Conservation (phyloP, 2,113 vertebrate species). For the Crotophaga sulcirostris region DNA sequence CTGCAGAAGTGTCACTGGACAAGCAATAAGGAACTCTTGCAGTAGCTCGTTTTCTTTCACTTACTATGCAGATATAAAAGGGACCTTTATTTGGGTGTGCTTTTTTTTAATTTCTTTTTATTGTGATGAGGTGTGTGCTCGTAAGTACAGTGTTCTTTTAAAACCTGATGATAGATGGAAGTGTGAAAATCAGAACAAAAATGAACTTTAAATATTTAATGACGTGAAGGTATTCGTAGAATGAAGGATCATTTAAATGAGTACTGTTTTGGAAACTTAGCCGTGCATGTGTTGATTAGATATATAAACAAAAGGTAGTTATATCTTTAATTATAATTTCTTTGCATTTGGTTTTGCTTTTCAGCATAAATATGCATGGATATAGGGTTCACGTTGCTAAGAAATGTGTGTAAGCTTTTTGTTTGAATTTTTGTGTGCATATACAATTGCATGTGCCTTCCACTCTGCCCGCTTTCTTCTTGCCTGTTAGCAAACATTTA, state of each 20-base stretch:
- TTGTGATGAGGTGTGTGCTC: not conserved
- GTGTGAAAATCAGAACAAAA: not conserved
- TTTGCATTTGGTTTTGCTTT: not conserved
- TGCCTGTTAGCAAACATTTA: not conserved
- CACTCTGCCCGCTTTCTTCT: accelerated
- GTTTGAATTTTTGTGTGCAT: not conserved
- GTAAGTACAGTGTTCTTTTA: not conserved
- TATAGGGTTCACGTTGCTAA: not conserved
- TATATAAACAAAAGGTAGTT: not conserved
- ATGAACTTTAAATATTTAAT: not conserved
- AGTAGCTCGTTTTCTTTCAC: not conserved
- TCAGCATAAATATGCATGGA: not conserved
- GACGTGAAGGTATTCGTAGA: not conserved
- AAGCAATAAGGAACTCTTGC: not conserved
- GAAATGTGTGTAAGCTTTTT: not conserved
- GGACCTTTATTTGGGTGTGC: not conserved
- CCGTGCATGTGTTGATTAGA: not conserved
- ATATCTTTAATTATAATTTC: constrained; percentile 10
- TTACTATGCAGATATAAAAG: not conserved
- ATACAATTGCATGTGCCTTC: not conserved
- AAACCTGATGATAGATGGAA: not conserved
- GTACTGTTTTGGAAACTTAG: constrained; percentile 16
- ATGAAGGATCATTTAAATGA: not conserved
- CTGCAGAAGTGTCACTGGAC: not conserved
- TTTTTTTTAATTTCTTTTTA: not conserved